Base-by-base conservation (phyloP, 2,888 invertebrate genomes). In the Galeruca laticollis region DNA sequence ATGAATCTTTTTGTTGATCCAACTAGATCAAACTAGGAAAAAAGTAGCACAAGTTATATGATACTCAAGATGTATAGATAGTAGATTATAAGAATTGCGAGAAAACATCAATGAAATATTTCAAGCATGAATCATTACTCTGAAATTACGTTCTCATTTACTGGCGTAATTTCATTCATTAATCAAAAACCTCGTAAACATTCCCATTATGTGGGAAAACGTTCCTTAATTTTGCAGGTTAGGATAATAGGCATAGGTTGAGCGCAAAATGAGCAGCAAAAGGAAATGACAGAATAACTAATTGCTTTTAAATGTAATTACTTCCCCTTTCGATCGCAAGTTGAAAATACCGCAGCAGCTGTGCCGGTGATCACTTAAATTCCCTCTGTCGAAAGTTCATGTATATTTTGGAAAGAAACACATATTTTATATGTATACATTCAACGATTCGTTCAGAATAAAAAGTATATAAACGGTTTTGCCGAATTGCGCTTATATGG, bases 261-360 rank as follows among this genome's bases (percentile, higher is more conserved):
- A 18, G 43, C 40, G 18, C 56, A 64, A 64, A 64, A 64, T 47
- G 56, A 64, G 37, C 47, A 40, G 56, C 35, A 43, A 70, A 67
- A 67, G 67, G 60, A 63, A 63, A 68, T 60, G 70, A 60, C 67
- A 67, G 63, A 70, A 70, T 70, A 70, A 70, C 67, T 60, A 63
- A 70, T 70, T 67, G 70, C 67, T 64, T 64, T 64, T 43, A 43
- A 64, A 64, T 64, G 64, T 56, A 64, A 64, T 64, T 64, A 64
- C 56, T 56, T 26, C 26, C 54, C 31, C 54, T 54, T 15, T 35
- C 56, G 56, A 57, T 57, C 9, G 33, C 35, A 18, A 18, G 35
- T 35, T 57, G 33, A 15, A 57, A 57, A 57, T 57, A 18, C 33
- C 56, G 56, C 56, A 57, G 35, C 56, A 35, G 56, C 56, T 57